phyloP scores from a whole-genome alignment of 2,888 invertebrate genomes.

The Smittia sp. region DNA sequence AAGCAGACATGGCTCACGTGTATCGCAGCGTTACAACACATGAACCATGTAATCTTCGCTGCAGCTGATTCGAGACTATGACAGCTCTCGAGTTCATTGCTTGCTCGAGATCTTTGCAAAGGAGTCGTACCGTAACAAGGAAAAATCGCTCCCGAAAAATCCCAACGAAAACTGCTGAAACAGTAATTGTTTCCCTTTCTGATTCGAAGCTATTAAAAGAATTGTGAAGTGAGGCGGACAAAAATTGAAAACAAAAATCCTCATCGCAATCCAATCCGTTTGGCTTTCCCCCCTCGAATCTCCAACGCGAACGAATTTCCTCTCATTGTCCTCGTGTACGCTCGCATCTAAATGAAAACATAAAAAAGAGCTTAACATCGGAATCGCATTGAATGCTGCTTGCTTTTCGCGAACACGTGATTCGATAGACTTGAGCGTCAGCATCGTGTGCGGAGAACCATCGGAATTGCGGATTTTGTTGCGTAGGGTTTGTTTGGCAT shows the following conservation, averaged over 20 bases:
- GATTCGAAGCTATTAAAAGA: conserved; percentile 5
- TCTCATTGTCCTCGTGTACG: neutral
- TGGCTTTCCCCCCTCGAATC: neutral
- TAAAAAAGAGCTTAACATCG: conserved; percentile 20
- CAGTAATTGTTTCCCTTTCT: conserved; percentile 36
- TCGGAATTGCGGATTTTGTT: too few species aligned
- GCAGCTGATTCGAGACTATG: too few species aligned
- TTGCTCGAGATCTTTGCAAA: too few species aligned
- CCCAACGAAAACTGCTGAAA: conserved; percentile 40
- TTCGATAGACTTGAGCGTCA: neutral
- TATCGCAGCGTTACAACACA: too few species aligned
- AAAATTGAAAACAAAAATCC: neutral
- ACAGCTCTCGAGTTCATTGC: too few species aligned
- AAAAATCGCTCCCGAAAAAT: too few species aligned
- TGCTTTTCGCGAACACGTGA: neutral
- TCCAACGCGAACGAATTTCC: neutral
- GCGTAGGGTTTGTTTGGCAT: conserved; percentile 8
- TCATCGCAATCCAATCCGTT: conserved; percentile 6
- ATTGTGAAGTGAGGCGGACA: neutral
- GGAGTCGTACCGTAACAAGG: too few species aligned
- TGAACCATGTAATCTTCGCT: too few species aligned
- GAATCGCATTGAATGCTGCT: conserved; percentile 5
- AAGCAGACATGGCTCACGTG: too few species aligned
- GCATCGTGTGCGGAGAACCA: neutral
- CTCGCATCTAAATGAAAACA: conserved; percentile 34